These are phyloP conservation scores for Drosophila incognita DNA, from an alignment of 2,888 invertebrate species.

Conservation along the genomic window DNA sequence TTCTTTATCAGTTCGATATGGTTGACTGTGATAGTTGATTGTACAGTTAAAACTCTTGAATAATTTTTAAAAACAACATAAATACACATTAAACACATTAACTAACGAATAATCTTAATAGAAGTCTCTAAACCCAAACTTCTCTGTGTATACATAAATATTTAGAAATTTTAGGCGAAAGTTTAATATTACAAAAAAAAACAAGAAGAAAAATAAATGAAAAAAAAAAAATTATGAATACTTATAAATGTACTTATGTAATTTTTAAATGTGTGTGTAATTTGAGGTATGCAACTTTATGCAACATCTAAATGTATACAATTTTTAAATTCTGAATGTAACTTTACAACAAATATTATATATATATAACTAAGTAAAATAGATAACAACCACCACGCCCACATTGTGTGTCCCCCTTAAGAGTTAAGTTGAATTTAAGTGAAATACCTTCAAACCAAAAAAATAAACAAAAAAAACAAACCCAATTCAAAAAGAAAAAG, in stretches of 20 bases:
- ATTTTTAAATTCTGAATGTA: slow-evolving; percentile 78
- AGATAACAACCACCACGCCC: slow-evolving; percentile 57
- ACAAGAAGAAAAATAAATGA: slow-evolving; percentile 2
- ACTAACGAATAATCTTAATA: slow-evolving; percentile 27
- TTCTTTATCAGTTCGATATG: slow-evolving; percentile 72
- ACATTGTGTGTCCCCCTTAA: slow-evolving; percentile 66
- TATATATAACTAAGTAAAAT: slow-evolving; percentile 41
- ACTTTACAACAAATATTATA: slow-evolving; percentile 51
- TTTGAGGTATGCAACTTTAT: slow-evolving; percentile 64
- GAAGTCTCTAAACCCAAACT: slow-evolving; percentile 27
- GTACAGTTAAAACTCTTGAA: slow-evolving; percentile 81
- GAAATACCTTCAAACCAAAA: slow-evolving; percentile 57
- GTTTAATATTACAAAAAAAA: slow-evolving; percentile 40
- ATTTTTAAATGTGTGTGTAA: slow-evolving; percentile 70
- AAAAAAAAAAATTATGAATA: slow-evolving; percentile 23
- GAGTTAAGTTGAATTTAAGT: slow-evolving; percentile 76
- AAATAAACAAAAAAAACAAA: slow-evolving; percentile 45
- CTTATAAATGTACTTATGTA: slow-evolving; percentile 65
- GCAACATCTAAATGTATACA: slow-evolving; percentile 76
- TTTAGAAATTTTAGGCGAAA: slow-evolving; percentile 61
- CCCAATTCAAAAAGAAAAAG: slow-evolving; percentile 59
- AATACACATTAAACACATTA: slow-evolving; percentile 48
- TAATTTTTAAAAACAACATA: slow-evolving; percentile 57
- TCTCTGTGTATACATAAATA: slow-evolving; percentile 60
- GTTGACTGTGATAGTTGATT: slow-evolving; percentile 85